phyloP scores from a whole-genome alignment of 2,113 vertebrate species.

The Loxodonta africana region DNA sequence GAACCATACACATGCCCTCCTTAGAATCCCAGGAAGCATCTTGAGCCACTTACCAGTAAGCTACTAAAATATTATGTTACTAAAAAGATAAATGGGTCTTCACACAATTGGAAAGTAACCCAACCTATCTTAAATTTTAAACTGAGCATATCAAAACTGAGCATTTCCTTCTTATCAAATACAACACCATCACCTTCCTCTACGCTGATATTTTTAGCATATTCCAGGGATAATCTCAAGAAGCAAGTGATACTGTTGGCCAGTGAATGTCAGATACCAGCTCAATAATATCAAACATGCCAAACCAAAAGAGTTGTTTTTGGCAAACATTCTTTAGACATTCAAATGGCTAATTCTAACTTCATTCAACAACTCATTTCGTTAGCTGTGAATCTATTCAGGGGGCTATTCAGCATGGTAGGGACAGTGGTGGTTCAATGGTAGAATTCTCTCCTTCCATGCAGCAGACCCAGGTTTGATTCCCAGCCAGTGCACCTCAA shows the following conservation, averaged over 20 bases:
- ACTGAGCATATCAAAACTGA: no score
- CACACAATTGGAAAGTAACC: neutral
- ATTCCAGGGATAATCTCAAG: neutral
- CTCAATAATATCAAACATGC: neutral
- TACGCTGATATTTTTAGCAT: neutral
- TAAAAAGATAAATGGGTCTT: slow-evolving; percentile 32
- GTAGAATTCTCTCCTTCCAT: no score
- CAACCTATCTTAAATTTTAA: slow-evolving; percentile 35
- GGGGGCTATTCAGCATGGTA: neutral
- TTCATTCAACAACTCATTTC: slow-evolving; percentile 8
- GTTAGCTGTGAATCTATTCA: neutral
- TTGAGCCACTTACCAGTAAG: neutral
- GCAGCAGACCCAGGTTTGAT: no score
- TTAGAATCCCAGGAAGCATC: neutral
- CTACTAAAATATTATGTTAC: neutral
- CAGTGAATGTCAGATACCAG: neutral
- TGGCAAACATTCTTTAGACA: slow-evolving; percentile 15
- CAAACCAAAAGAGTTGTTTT: slow-evolving; percentile 6
- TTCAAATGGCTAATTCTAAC: slow-evolving; percentile 36
- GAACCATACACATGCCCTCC: neutral
- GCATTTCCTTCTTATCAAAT: neutral
- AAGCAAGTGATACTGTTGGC: neutral
- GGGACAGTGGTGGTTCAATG: no score
- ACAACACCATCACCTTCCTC: neutral
- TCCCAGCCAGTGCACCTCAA: no score